These are phyloP conservation scores for Dioctria linearis DNA, from an alignment of 2,888 invertebrate genomes.

Conservation along the genomic window DNA sequence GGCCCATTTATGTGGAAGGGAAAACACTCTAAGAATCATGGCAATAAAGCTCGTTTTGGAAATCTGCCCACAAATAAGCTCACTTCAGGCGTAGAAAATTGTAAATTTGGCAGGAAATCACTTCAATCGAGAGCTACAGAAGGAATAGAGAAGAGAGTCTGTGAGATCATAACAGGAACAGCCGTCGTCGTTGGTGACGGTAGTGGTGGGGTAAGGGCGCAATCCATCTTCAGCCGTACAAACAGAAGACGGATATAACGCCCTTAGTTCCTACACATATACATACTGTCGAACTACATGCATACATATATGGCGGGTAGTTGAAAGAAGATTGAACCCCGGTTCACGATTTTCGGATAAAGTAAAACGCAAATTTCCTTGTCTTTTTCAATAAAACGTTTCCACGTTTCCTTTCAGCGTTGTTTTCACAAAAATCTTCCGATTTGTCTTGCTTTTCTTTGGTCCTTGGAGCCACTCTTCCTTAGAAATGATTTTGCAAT, in stretches of 20 bases:
- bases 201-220: too few relatives aligned
- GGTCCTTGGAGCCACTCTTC: background rate
- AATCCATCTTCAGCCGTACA: background rate
- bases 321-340: slow-evolving; percentile 5
- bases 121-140: slow-evolving; percentile 8
- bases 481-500: slow-evolving; percentile 48
- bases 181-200: background rate
- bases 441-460: background rate
- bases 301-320: background rate
- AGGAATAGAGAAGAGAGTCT: background rate
- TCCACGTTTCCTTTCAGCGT: slow-evolving; percentile 1
- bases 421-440: slow-evolving; percentile 39
- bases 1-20: slow-evolving; percentile 17
- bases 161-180: slow-evolving; percentile 10
- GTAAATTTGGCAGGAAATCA: slow-evolving; percentile 49
- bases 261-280: background rate
- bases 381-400: slow-evolving; percentile 48
- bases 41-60: slow-evolving; percentile 39
- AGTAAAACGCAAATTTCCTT: slow-evolving; percentile 44
- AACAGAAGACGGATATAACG: slow-evolving; percentile 16
- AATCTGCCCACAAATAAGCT: slow-evolving; percentile 50
- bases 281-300: background rate
- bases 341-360: background rate
- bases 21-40: slow-evolving; percentile 26
- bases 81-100: slow-evolving; percentile 45